Evolutionary conservation across 2,888 invertebrate species (phyloP), one percentile per base, ranked within the genome.

Genomic region (Parnassius smintheus): DNA sequence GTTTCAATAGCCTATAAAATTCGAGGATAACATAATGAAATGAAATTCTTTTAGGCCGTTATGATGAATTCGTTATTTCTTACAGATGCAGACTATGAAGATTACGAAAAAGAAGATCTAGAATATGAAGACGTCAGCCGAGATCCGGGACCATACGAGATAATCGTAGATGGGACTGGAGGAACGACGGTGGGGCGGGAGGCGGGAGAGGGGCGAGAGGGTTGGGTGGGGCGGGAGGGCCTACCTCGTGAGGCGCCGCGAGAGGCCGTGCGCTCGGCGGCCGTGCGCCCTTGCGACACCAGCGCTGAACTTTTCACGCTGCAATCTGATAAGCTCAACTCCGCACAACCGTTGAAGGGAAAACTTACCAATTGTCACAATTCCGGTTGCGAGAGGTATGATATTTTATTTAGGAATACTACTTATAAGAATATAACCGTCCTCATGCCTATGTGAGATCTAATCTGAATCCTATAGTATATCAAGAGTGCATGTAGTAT

Each of bases 341-440:
- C 95, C 73, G 96, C 95, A 70, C 97, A 96, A 86, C 97, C 97
- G 42, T 91, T 97, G 2, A 97, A 97, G 88, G 97, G 97, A 61
- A 97, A 97, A 85, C 92, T 97, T 53, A 97, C 96, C 49, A 97
- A 97, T 82, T 97, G 97, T 80, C 97, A 96, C 77, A 94, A 95
- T 62, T 96, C 96, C 51, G 97, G 96, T 66, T 97, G 97, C 80
- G 97, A 97, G 83, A 95, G 96, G 96, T 96, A 78, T 59, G 51
- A 18, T 8, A 48, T 11, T 48, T 4, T 10, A 45, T 12, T 48
- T 12, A 48, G 11, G 4, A 8, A 0, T 48, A 18, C 18, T 18
- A 18, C 1, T 18, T 18, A 18, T 18, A 18, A 18, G 18, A 18
- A 1, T 18, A 18, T 18, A 18, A 18, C 18, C 18, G 18, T 18